Evolutionary conservation across 2,797 vertebrate genomes (phyloP).

Genomic region (Gymnothorax reevesii): DNA sequence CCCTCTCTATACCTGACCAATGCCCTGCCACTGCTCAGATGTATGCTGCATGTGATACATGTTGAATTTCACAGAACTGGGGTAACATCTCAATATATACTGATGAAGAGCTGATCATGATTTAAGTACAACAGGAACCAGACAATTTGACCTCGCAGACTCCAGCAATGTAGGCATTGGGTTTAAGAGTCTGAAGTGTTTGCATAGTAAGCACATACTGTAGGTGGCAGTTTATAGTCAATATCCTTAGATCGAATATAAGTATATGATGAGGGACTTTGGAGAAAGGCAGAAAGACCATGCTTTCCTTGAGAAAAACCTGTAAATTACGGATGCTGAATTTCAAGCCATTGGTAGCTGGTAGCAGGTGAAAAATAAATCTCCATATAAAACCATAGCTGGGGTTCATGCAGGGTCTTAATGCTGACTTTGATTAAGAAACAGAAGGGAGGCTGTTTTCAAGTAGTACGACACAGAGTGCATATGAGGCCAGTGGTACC

Average conservation of each 20-base stretch:
- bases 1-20: neutral
- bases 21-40: neutral
- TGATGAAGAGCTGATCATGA: constrained; percentile 10
- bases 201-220: neutral
- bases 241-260: neutral
- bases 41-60: neutral
- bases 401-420: neutral
- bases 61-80: neutral
- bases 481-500: too few species aligned
- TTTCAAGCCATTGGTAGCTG: neutral
- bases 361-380: neutral
- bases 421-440: neutral
- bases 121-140: neutral
- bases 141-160: neutral
- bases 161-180: neutral
- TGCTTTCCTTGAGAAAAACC: neutral
- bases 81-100: neutral
- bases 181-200: neutral
- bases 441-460: neutral
- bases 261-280: neutral
- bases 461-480: neutral
- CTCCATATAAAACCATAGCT: neutral
- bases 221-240: neutral
- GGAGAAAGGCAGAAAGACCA: neutral
- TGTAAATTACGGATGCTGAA: neutral